A percentile compares a stretch with the other conserved stretches of the same genome.
phyloP scores from a whole-genome alignment of 2,888 invertebrate genomes.

The Apocheima hispidaria region DNA sequence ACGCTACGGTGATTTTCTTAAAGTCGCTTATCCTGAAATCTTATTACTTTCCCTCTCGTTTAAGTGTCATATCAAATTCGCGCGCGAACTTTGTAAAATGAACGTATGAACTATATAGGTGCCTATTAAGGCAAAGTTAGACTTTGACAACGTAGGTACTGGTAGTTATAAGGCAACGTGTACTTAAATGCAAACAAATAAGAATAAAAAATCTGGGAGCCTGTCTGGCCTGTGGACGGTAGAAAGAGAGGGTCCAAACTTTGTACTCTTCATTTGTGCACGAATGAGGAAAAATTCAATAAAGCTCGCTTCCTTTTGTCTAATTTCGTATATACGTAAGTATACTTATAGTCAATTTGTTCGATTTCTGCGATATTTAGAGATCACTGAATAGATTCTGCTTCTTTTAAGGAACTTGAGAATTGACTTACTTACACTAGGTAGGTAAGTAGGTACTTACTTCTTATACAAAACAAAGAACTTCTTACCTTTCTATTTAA shows the following conservation, averaged over 20 bases:
- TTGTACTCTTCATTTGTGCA: slow-evolving; percentile 80
- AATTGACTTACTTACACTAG: no score
- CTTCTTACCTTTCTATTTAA: no score
- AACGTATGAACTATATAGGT: background rate
- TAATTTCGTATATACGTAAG: slow-evolving; percentile 78
- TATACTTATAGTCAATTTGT: slow-evolving; percentile 69
- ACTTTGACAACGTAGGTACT: background rate
- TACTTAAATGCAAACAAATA: slow-evolving; percentile 55
- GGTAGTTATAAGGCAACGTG: background rate
- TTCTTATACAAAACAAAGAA: no score
- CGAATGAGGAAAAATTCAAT: slow-evolving; percentile 84
- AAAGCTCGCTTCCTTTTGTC: slow-evolving; percentile 81
- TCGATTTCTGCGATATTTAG: slow-evolving; percentile 65
- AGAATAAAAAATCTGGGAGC: slow-evolving; percentile 49
- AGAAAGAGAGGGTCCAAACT: slow-evolving; percentile 74
- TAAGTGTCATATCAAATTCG: slow-evolving; percentile 64
- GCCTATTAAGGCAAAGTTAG: no score
- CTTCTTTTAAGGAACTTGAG: no score
- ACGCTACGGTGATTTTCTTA: slow-evolving; percentile 53
- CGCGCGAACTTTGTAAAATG: slow-evolving; percentile 46
- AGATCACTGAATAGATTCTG: no score
- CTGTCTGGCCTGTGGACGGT: slow-evolving; percentile 58
- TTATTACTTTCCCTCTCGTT: slow-evolving; percentile 29
- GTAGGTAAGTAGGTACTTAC: no score
- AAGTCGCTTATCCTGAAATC: slow-evolving; percentile 51